Percentiles rank a stretch among this genome's conserved stretches.
Evolutionary conservation across 1,140 invertebrate species (phyloP).

Genomic region (Cydia pomonella): DNA sequence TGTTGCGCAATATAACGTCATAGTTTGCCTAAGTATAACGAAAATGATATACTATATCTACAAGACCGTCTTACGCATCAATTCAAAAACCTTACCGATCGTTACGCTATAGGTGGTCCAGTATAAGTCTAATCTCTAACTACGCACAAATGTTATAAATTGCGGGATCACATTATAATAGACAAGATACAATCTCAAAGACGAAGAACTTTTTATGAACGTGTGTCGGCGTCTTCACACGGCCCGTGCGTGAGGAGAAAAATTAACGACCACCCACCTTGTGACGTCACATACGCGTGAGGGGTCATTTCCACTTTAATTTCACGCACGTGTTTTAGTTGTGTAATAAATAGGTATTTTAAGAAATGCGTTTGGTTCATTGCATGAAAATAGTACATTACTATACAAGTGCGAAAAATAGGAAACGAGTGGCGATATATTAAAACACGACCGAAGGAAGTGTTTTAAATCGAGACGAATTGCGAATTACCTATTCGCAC

Average conservation of each 20-base stretch:
- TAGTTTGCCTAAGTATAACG: neutral
- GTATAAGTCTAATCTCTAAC: neutral
- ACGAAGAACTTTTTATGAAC: neutral
- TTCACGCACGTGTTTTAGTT: neutral
- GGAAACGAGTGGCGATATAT: too few relatives aligned
- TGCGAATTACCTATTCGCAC: too few relatives aligned
- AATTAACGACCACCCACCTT: neutral
- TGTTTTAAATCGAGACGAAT: too few relatives aligned
- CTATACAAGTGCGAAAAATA: too few relatives aligned
- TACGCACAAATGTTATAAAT: neutral
- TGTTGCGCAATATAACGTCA: conserved; percentile 10
- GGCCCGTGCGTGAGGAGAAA: neutral
- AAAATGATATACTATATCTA: neutral
- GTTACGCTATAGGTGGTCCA: neutral
- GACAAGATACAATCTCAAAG: neutral
- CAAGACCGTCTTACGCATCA: neutral
- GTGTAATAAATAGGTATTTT: neutral
- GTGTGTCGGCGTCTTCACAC: neutral
- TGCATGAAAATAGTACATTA: too few relatives aligned
- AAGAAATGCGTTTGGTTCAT: neutral
- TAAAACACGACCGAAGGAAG: too few relatives aligned
- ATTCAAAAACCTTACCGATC: neutral
- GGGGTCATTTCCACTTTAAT: neutral
- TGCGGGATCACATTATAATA: neutral
- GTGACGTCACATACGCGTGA: neutral